These are phyloP conservation scores for Helostoma temminkii DNA, from an alignment of 2,797 vertebrate species.

Conservation along the genomic window DNA sequence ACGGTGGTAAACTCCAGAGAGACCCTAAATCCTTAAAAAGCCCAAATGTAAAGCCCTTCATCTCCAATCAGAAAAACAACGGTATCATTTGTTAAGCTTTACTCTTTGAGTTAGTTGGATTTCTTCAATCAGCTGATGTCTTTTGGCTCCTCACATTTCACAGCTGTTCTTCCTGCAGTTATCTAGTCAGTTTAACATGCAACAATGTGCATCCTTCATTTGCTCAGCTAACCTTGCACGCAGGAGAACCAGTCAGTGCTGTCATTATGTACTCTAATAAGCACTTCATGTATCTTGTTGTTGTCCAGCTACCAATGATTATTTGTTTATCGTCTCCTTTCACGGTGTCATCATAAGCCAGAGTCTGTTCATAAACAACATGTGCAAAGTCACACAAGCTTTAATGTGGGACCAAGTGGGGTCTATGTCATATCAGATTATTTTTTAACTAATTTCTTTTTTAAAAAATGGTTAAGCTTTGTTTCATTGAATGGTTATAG, in stretches of 20 bases:
- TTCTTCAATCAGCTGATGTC: conserved; percentile 11
- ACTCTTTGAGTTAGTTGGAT: background rate
- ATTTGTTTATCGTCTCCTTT: conserved; percentile 21
- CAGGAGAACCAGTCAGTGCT: conserved; percentile 11
- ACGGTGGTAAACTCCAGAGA: conserved; percentile 10
- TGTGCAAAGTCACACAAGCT: conserved; percentile 6
- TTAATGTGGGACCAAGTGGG: conserved; percentile 5
- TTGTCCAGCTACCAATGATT: conserved; percentile 12
- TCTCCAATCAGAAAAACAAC: conserved; percentile 5
- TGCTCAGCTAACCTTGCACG: conserved; percentile 3
- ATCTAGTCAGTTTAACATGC: conserved; percentile 32
- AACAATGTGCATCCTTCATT: conserved; percentile 4
- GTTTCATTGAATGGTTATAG: conserved; percentile 11
- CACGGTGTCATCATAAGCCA: background rate
- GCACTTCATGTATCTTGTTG: background rate
- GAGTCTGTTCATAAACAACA: conserved; percentile 8
- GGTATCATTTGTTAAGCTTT: conserved; percentile 5
- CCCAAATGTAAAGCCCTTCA: background rate
- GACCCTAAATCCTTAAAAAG: conserved; percentile 11
- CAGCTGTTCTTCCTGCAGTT: conserved; percentile 16
- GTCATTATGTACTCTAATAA: background rate
- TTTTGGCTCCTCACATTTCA: conserved; percentile 19
- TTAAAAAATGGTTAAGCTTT: conserved; percentile 31
- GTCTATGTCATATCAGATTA: conserved; percentile 26
- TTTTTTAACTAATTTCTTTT: conserved; percentile 33